A percentile compares a stretch with the other conserved stretches of the same genome.
phyloP scores from a whole-genome alignment of 2,888 invertebrate species.

The Hemithea aestivaria region DNA sequence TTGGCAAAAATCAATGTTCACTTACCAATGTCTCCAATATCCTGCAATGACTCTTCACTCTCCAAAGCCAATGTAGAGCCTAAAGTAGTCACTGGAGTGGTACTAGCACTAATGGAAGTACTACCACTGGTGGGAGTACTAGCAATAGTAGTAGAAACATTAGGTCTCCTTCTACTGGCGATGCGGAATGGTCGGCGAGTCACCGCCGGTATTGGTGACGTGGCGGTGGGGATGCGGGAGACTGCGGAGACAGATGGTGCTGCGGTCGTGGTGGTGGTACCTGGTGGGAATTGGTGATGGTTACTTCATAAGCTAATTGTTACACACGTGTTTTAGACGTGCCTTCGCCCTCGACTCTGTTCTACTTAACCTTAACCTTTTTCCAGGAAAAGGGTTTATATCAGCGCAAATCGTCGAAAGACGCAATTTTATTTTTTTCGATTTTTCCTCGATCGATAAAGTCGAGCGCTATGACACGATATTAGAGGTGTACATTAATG shows the following conservation, averaged over 20 bases:
- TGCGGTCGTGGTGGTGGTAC: conserved; percentile 9
- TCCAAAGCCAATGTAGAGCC: conserved; percentile 35
- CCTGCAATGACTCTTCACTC: conserved; percentile 60
- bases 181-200: conserved; percentile 59
- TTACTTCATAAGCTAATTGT: too few species aligned
- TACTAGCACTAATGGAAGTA: conserved; percentile 33
- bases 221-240: conserved; percentile 26
- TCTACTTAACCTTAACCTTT: too few species aligned
- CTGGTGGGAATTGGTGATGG: conserved; percentile 2
- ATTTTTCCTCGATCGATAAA: too few species aligned
- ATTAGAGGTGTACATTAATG: too few species aligned
- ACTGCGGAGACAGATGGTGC: conserved; percentile 17
- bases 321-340: too few species aligned
- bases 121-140: too few species aligned
- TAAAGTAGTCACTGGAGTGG: conserved; percentile 34
- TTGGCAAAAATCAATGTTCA: conserved; percentile 1
- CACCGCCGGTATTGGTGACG: conserved; percentile 17
- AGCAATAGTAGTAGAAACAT: conserved; percentile 28
- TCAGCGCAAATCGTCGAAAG: too few species aligned
- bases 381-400: too few species aligned
- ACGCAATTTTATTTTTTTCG: too few species aligned
- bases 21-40: conserved; percentile 59
- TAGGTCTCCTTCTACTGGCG: conserved; percentile 51
- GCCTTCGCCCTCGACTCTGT: too few species aligned
- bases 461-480: too few species aligned